phyloP scores from a whole-genome alignment of 2,888 invertebrate species.

The Argyresthia albistria region DNA sequence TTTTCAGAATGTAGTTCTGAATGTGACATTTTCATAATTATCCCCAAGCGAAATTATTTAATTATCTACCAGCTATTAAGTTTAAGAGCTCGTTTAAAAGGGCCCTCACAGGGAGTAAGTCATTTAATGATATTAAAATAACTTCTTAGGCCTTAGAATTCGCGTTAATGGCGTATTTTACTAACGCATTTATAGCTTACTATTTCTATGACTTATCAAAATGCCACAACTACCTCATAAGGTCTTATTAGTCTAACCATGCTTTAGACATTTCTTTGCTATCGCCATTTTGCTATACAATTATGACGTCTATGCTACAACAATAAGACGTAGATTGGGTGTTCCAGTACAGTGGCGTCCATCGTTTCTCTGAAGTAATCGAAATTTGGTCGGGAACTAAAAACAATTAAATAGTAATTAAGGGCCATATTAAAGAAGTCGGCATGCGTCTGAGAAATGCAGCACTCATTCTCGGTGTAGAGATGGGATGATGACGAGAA shows the following conservation, averaged over 20 bases:
- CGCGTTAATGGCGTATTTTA: too few species aligned
- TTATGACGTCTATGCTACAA: too few species aligned
- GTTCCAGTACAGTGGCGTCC: too few species aligned
- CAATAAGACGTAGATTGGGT: too few species aligned
- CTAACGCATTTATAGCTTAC: too few species aligned
- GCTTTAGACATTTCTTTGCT: too few species aligned
- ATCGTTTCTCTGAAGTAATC: constrained; percentile 42
- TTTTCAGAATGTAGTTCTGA: not conserved
- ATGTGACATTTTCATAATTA: not conserved
- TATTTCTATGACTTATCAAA: too few species aligned
- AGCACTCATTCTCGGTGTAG: constrained; percentile 41
- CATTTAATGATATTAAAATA: constrained; percentile 1
- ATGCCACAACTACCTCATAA: too few species aligned
- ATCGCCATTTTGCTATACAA: too few species aligned
- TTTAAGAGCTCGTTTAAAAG: not conserved
- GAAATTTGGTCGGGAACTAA: constrained; percentile 41
- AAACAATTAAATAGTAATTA: constrained; percentile 70
- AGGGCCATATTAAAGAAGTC: constrained; percentile 54
- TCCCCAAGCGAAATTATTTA: constrained; percentile 1
- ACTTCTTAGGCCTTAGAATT: not conserved
- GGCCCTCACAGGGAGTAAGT: constrained; percentile 4
- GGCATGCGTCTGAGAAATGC: constrained; percentile 47
- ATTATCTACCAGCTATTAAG: not conserved
- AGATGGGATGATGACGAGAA: constrained; percentile 19
- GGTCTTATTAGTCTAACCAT: too few species aligned